Evolutionary conservation across 2,888 invertebrate genomes (phyloP).

Genomic region (Ormia ochracea): DNA sequence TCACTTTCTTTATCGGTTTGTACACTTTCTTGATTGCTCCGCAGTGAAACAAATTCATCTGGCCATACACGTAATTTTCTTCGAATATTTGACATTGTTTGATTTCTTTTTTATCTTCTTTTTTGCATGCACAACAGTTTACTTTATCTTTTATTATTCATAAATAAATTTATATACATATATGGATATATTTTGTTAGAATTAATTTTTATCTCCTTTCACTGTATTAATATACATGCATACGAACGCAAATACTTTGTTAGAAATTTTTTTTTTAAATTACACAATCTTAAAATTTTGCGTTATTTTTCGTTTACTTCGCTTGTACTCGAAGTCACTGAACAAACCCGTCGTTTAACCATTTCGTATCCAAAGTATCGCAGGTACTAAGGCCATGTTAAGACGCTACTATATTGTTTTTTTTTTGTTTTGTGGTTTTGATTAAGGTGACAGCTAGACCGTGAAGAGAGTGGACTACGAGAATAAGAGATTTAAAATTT

Average conservation of each 20-base stretch:
- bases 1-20: constrained; percentile 32
- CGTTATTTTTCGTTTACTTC: constrained; percentile 16
- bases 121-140: constrained; percentile 13
- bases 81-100: constrained; percentile 58
- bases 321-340: constrained; percentile 24
- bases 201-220: constrained; percentile 15
- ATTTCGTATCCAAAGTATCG: constrained; percentile 51
- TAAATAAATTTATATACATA: too few relatives aligned
- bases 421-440: constrained; percentile 9
- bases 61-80: constrained; percentile 56
- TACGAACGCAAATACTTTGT: constrained; percentile 29
- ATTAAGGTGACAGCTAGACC: neutral
- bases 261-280: constrained; percentile 27
- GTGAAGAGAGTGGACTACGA: constrained; percentile 3
- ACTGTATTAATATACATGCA: constrained; percentile 26
- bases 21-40: constrained; percentile 46
- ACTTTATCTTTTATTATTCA: neutral
- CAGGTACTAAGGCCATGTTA: constrained; percentile 58
- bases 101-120: constrained; percentile 17
- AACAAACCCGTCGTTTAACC: constrained; percentile 42
- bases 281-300: constrained; percentile 46
- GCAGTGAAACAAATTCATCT: constrained; percentile 56
- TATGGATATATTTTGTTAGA: neutral
- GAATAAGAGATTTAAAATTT: neutral
- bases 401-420: constrained; percentile 43